These are phyloP conservation scores for Scolopax rusticola DNA, from an alignment of 2,797 vertebrate species.

Conservation along the genomic window DNA sequence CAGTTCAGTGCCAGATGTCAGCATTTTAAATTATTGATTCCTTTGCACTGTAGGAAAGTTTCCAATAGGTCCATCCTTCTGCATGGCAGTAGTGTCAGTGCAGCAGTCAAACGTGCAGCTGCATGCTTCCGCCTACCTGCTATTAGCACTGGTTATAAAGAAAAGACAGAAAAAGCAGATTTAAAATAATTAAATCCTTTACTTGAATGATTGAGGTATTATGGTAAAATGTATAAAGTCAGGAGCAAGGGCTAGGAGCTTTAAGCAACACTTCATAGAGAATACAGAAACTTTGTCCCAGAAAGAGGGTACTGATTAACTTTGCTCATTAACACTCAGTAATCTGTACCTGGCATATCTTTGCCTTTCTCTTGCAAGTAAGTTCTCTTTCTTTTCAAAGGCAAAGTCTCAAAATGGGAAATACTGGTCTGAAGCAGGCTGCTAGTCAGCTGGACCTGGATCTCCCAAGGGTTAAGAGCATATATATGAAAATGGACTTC, in stretches of 20 bases:
- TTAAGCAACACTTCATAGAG: not conserved
- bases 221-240: not conserved
- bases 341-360: not conserved
- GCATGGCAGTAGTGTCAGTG: not conserved
- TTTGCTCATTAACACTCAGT: not conserved
- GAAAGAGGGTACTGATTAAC: not conserved
- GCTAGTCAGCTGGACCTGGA: not conserved
- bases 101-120: not conserved
- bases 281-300: not conserved
- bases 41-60: not conserved
- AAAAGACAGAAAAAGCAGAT: not conserved
- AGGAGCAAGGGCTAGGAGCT: not conserved
- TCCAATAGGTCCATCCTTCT: not conserved
- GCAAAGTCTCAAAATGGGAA: not conserved
- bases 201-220: not conserved
- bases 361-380: not conserved
- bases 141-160: not conserved
- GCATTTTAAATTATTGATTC: not conserved
- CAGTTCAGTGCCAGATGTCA: not conserved
- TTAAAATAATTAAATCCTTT: not conserved
- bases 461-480: not conserved
- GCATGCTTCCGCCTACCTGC: not conserved
- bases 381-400: not conserved
- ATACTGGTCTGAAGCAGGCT: not conserved
- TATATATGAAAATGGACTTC: not conserved